Conservation (phyloP, 2,797 vertebrate genomes). For the Macropus fuliginosus region DNA sequence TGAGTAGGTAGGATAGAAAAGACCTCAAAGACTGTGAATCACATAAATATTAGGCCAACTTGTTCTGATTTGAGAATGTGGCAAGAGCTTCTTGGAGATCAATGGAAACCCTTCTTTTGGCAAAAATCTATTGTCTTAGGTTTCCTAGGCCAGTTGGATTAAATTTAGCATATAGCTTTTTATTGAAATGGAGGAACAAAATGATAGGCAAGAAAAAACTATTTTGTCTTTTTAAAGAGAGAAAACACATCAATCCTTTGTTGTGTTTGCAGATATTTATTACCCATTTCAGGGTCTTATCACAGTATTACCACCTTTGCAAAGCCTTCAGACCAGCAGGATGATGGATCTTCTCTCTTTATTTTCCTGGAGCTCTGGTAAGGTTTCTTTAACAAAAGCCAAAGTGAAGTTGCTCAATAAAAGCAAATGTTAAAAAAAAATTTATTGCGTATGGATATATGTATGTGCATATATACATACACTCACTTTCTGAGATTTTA, state of each 20-base stretch:
- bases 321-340: slow-evolving; percentile 15
- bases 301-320: neutral
- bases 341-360: slow-evolving; percentile 27
- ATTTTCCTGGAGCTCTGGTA: slow-evolving; percentile 21
- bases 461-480: neutral
- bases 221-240: neutral
- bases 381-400: slow-evolving; percentile 17
- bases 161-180: neutral
- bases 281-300: neutral
- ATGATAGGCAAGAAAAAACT: neutral
- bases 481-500: slow-evolving; percentile 3
- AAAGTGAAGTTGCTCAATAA: slow-evolving; percentile 1
- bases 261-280: neutral
- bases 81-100: neutral
- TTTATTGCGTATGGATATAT: neutral
- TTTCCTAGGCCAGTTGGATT: neutral
- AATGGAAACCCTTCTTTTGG: neutral
- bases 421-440: neutral
- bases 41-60: neutral
- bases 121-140: slow-evolving; percentile 5
- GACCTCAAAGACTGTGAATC: slow-evolving; percentile 6
- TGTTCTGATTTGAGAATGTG: slow-evolving; percentile 28
- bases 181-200: neutral
- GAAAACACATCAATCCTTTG: neutral
- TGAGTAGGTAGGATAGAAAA: neutral